phyloP scores from a whole-genome alignment of 2,797 vertebrate genomes.

The Centropyge bicolor region DNA sequence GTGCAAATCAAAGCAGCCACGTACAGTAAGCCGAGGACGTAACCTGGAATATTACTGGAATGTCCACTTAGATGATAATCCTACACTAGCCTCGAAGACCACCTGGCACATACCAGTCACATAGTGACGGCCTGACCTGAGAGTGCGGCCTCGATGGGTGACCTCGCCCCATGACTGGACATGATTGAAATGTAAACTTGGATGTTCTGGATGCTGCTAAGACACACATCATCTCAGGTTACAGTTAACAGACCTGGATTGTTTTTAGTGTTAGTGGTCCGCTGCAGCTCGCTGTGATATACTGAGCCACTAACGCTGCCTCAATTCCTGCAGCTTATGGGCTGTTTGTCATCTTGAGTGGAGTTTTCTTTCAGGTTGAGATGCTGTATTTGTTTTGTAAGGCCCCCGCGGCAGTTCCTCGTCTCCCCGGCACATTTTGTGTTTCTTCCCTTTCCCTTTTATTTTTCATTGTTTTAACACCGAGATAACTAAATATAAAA shows the following conservation, averaged over 20 bases:
- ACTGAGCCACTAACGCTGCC: conserved; percentile 26
- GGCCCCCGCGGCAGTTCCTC: not conserved
- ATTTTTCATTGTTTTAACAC: conserved; percentile 22
- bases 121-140: conserved; percentile 24
- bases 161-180: conserved; percentile 5
- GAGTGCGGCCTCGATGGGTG: not conserved
- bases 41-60: conserved; percentile 18
- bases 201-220: conserved; percentile 41
- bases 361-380: conserved; percentile 32
- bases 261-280: conserved; percentile 31
- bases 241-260: conserved; percentile 21
- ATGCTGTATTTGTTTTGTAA: conserved; percentile 42
- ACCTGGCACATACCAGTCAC: conserved; percentile 26
- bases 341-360: conserved; percentile 41
- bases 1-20: not conserved
- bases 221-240: conserved; percentile 40
- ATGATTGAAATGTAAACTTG: conserved; percentile 50
- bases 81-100: not conserved
- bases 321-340: conserved; percentile 23
- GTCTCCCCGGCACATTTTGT: conserved; percentile 33
- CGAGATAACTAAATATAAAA: conserved; percentile 31
- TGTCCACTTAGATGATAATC: conserved; percentile 15
- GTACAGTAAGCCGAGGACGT: not conserved
- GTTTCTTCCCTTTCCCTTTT: conserved; percentile 18
- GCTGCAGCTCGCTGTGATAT: conserved; percentile 38